Evolutionary conservation across 2,797 vertebrate species (phyloP).

Genomic region (Muscicapa comitata): DNA sequence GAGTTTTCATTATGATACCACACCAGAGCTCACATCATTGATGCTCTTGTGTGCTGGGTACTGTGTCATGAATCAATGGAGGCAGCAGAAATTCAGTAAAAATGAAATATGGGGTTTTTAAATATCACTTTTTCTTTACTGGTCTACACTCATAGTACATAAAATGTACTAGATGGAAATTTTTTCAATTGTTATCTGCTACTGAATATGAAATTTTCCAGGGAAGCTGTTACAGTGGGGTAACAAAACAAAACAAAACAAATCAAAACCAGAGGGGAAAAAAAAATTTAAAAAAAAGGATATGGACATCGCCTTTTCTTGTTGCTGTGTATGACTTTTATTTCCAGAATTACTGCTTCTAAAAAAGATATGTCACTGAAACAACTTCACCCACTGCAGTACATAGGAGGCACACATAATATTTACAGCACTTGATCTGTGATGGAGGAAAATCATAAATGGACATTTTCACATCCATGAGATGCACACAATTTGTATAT

Average conservation of each 20-base stretch:
- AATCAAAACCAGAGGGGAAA: too few species aligned
- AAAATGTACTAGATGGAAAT: neutral
- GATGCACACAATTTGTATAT: neutral
- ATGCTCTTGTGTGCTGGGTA: neutral
- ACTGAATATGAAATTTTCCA: neutral
- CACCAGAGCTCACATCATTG: neutral
- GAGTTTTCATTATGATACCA: neutral
- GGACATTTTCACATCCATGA: neutral
- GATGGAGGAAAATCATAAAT: neutral
- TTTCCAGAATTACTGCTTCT: neutral
- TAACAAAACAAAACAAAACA: neutral
- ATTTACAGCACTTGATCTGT: neutral
- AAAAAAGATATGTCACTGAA: neutral
- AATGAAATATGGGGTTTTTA: rapidly evolving
- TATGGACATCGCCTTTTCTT: neutral
- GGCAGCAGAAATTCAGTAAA: neutral
- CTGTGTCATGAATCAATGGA: neutral
- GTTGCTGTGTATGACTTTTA: neutral
- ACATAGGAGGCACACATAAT: neutral
- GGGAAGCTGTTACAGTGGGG: neutral
- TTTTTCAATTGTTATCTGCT: neutral
- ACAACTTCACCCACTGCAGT: neutral
- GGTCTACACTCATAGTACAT: neutral
- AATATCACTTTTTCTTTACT: neutral
- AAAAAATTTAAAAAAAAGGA: too few species aligned